Evolutionary conservation across 2,888 invertebrate species (phyloP).

Genomic region (Tipula vernalis): DNA sequence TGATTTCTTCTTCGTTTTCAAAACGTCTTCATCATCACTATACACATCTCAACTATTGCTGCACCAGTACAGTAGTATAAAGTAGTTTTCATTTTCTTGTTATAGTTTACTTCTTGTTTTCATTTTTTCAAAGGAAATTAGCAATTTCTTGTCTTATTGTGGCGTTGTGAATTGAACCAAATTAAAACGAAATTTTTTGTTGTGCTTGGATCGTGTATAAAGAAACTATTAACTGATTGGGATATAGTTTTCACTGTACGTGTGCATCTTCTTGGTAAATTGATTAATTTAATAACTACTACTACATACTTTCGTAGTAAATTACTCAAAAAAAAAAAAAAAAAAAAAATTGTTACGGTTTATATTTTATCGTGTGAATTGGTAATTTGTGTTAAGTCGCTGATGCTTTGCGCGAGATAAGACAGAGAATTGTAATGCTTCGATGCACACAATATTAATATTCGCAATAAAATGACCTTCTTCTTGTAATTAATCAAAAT

Average conservation of each 20-base stretch:
- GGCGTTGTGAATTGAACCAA: not conserved
- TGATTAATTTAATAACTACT: not conserved
- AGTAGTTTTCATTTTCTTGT: not conserved
- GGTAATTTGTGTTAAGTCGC: not conserved
- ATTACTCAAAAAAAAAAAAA: not conserved
- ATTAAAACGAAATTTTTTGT: not conserved
- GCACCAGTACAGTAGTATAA: not conserved
- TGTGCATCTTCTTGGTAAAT: not conserved
- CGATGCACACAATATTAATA: not conserved
- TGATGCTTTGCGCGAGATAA: not conserved
- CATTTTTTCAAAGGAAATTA: not conserved
- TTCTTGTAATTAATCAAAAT: not conserved
- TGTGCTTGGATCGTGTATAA: not conserved
- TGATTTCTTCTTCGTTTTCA: not conserved
- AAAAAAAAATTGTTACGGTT: not conserved
- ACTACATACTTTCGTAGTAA: not conserved
- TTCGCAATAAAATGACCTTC: not conserved
- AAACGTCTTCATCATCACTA: not conserved
- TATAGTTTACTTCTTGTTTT: not conserved
- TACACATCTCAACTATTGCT: not conserved
- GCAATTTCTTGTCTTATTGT: not conserved
- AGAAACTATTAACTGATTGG: not conserved
- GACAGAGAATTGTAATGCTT: not conserved
- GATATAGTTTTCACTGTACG: not conserved
- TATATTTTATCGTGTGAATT: not conserved